phyloP scores from a whole-genome alignment of 2,113 vertebrate species.

The Ceyx cyanopectus region DNA sequence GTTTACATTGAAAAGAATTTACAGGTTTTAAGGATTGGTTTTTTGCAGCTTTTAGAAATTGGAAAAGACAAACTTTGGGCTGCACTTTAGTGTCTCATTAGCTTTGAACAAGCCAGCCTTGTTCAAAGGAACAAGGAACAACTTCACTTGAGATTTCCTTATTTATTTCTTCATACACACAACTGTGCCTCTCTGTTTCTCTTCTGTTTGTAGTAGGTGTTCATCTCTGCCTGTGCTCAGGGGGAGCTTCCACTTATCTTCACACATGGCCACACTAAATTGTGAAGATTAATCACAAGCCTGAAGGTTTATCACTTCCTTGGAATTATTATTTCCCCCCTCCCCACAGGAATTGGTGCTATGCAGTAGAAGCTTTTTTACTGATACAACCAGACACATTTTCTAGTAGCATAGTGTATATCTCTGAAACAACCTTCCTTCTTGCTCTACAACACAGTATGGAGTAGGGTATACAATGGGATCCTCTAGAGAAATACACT shows the following conservation, averaged over 20 bases:
- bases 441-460: not conserved
- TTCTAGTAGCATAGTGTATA: not conserved
- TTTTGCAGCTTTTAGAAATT: not conserved
- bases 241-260: not conserved
- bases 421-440: not conserved
- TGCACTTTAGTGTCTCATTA: not conserved
- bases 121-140: rapidly evolving
- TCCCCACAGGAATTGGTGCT: not conserved
- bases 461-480: not conserved
- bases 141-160: not conserved
- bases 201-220: not conserved
- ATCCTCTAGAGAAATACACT: not conserved
- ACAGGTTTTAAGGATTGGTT: not conserved
- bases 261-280: not conserved
- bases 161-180: not conserved
- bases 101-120: not conserved
- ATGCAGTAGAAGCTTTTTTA: not conserved
- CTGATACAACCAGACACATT: not conserved
- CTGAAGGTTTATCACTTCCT: not conserved
- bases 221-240: not conserved
- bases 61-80: not conserved
- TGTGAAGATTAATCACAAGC: not conserved
- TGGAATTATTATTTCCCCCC: not conserved
- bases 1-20: not conserved
- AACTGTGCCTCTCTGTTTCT: not conserved